Percentiles rank a stretch among this genome's conserved stretches.
Conservation (phyloP, 2,113 vertebrate genomes). For the Eublepharis macularius region DNA sequence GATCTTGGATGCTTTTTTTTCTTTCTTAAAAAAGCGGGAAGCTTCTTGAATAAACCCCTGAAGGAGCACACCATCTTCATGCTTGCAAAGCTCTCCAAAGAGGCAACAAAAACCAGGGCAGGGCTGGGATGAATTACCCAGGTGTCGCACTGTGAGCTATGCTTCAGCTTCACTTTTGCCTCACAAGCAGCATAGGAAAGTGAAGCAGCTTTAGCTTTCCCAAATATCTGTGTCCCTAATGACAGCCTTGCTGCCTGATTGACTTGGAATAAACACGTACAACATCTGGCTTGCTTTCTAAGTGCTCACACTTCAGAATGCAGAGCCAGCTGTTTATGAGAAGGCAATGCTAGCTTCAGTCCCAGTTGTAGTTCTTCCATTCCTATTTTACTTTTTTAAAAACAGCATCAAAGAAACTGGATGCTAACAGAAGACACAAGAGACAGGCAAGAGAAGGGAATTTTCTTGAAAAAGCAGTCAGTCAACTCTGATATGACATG, state of each 20-base stretch:
- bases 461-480: slow-evolving; percentile 55
- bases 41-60: no score
- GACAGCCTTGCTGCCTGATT: slow-evolving; percentile 27
- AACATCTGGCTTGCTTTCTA: slow-evolving; percentile 53
- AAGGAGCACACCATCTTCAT: no score
- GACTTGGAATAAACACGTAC: slow-evolving; percentile 41
- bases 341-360: slow-evolving; percentile 57
- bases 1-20: no score
- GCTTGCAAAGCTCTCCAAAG: no score
- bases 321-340: slow-evolving; percentile 33
- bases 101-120: neutral
- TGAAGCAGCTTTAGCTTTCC: slow-evolving; percentile 28
- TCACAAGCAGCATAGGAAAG: neutral
- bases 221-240: slow-evolving; percentile 3
- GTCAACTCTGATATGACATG: slow-evolving; percentile 20
- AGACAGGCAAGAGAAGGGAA: slow-evolving; percentile 41
- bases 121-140: neutral
- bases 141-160: neutral
- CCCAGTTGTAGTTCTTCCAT: slow-evolving; percentile 60
- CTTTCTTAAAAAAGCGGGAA: no score
- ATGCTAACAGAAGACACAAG: slow-evolving; percentile 54
- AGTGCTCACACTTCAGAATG: slow-evolving; percentile 52
- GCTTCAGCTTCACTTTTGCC: neutral
- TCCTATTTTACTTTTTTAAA: slow-evolving; percentile 57
- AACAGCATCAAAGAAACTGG: slow-evolving; percentile 48